Conservation (phyloP, 92 coral and sea anemone species). For the Epizoanthus ramosus region DNA sequence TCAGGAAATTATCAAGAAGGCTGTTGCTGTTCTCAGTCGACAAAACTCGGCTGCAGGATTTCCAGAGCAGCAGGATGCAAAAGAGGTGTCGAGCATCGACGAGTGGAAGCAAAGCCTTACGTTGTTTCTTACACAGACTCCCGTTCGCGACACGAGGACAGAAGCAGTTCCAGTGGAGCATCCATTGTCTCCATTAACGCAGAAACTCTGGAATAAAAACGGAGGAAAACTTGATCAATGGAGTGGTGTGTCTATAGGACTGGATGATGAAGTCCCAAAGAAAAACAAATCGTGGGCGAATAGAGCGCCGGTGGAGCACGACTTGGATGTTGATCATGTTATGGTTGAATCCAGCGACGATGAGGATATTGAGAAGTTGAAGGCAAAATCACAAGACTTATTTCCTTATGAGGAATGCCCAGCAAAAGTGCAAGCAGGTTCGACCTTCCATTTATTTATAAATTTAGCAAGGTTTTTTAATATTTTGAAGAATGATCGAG, state of each 20-base stretch:
- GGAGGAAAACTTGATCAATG: conserved; percentile 7
- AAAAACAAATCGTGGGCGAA: background rate
- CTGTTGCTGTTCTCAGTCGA: background rate
- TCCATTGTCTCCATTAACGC: conserved; percentile 7
- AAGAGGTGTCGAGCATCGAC: background rate
- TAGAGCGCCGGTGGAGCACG: conserved; percentile 23
- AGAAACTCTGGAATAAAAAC: background rate
- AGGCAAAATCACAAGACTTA: background rate
- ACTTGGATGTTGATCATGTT: background rate
- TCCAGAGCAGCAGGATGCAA: conserved; percentile 30
- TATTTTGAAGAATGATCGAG: too few relatives aligned
- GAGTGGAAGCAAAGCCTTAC: conserved; percentile 17
- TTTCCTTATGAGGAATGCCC: too few relatives aligned
- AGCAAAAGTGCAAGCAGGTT: too few relatives aligned
- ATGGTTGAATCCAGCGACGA: background rate
- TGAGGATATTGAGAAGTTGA: background rate
- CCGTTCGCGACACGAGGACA: background rate
- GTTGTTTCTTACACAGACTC: background rate
- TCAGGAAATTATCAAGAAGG: background rate
- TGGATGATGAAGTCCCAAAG: background rate
- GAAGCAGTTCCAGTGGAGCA: conserved; percentile 15
- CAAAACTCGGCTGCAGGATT: conserved; percentile 18
- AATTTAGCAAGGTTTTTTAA: too few relatives aligned
- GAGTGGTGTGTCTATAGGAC: background rate
- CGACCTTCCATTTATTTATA: too few relatives aligned